Conservation (phyloP, 2,888 invertebrate species). For the Coronaproctus castanopsis region DNA sequence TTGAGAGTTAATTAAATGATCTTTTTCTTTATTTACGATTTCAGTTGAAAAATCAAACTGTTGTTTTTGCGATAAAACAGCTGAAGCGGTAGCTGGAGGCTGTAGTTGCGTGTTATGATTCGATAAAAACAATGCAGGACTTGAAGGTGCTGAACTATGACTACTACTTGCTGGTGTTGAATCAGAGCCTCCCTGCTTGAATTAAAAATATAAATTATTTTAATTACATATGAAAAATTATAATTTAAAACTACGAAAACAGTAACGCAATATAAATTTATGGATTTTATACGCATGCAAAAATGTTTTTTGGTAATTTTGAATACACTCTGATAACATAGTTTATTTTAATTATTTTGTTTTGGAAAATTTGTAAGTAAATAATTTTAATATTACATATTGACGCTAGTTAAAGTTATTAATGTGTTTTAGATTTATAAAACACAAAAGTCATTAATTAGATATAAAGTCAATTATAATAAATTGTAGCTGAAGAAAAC, state of each 20-base stretch:
- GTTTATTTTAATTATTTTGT: too few relatives aligned
- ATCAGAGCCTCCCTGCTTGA: conserved; percentile 44
- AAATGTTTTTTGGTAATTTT: too few relatives aligned
- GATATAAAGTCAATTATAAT: too few relatives aligned
- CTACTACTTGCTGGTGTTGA: conserved; percentile 90
- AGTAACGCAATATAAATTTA: not conserved
- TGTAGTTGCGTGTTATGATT: conserved; percentile 10
- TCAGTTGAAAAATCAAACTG: conserved; percentile 14
- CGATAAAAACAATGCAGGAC: conserved; percentile 52
- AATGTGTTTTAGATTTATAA: too few relatives aligned
- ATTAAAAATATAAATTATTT: conserved; percentile 4
- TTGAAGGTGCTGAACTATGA: conserved; percentile 76
- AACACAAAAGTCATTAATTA: too few relatives aligned
- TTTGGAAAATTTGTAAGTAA: too few relatives aligned
- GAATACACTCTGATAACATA: too few relatives aligned
- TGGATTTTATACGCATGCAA: not conserved
- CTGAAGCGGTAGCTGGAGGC: conserved; percentile 8
- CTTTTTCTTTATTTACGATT: conserved; percentile 6
- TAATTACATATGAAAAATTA: not conserved
- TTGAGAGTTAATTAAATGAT: not conserved
- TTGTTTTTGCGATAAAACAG: conserved; percentile 9
- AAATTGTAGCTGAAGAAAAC: too few relatives aligned
- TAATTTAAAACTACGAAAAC: not conserved
- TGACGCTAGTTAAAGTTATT: too few relatives aligned
- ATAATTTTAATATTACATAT: too few relatives aligned